These are phyloP conservation scores for Nineta flava DNA, from an alignment of 2,888 invertebrate genomes.

Conservation along the genomic window DNA sequence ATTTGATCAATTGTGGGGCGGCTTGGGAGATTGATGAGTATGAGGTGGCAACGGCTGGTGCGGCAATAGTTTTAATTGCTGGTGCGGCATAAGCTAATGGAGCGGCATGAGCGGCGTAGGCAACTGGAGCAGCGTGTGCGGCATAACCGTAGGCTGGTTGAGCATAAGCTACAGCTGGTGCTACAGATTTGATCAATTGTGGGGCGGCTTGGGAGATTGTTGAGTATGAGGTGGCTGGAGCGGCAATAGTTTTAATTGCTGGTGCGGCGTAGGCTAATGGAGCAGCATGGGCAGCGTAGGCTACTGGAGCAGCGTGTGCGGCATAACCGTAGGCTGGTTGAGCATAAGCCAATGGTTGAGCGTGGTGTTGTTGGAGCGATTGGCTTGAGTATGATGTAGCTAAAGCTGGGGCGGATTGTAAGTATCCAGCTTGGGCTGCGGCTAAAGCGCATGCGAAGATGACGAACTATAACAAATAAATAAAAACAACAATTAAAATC, in stretches of 20 bases:
- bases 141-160: constrained; percentile 7
- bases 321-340: constrained; percentile 7
- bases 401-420: constrained; percentile 50
- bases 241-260: constrained; percentile 46
- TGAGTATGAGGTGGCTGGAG: constrained; percentile 56
- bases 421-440: constrained; percentile 42
- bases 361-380: constrained; percentile 49
- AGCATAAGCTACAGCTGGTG: constrained; percentile 26
- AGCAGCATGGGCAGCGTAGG: constrained; percentile 8
- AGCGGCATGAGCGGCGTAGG: constrained; percentile 8
- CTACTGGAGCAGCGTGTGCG: constrained; percentile 10
- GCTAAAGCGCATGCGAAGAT: constrained; percentile 26
- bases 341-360: constrained; percentile 25
- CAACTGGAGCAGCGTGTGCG: constrained; percentile 9
- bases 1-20: constrained; percentile 6
- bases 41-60: constrained; percentile 1
- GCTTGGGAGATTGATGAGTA: constrained; percentile 17
- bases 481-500: no score
- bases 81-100: constrained; percentile 12
- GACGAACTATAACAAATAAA: constrained; percentile 21
- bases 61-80: constrained; percentile 4
- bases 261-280: constrained; percentile 22
- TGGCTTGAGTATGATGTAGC: constrained; percentile 56
- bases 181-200: constrained; percentile 22
- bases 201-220: constrained; percentile 53